These are phyloP conservation scores for Macrosoma leucophasiata DNA, from an alignment of 2,888 invertebrate species.

Conservation along the genomic window DNA sequence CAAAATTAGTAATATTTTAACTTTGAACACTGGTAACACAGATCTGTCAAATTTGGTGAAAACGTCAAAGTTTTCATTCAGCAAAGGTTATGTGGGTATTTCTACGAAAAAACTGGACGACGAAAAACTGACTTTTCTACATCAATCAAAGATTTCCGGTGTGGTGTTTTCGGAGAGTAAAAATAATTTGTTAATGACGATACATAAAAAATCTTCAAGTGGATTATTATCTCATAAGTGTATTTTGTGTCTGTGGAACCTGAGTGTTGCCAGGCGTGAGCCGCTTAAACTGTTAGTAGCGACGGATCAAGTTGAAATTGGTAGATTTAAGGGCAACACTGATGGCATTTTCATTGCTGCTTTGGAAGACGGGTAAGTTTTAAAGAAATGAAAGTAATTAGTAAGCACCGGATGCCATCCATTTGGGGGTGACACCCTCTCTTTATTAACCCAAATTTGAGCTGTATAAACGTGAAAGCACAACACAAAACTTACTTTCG, in stretches of 20 bases:
- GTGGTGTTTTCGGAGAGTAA: conserved; percentile 48
- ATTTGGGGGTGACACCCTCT: too few species aligned
- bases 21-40: conserved; percentile 39
- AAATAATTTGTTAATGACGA: conserved; percentile 48
- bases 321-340: conserved; percentile 43
- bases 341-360: conserved; percentile 58
- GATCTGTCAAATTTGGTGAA: conserved; percentile 37
- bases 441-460: too few species aligned
- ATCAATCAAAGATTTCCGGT: conserved; percentile 38
- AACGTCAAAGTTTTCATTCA: conserved; percentile 47
- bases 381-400: conserved; percentile 1
- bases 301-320: conserved; percentile 48
- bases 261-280: conserved; percentile 44
- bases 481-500: too few species aligned
- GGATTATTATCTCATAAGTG: conserved; percentile 31
- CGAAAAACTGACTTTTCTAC: conserved; percentile 35
- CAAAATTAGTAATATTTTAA: conserved; percentile 44
- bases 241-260: conserved; percentile 57
- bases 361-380: conserved; percentile 54
- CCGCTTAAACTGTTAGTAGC: conserved; percentile 52
- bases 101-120: conserved; percentile 34
- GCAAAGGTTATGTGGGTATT: conserved; percentile 47
- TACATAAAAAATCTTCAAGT: conserved; percentile 38
- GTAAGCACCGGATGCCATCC: too few species aligned
- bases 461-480: too few species aligned